Evolutionary conservation across 2,113 vertebrate species (phyloP), one percentile per base, ranked within the genome.

Genomic region (Megaceryle torquata): DNA sequence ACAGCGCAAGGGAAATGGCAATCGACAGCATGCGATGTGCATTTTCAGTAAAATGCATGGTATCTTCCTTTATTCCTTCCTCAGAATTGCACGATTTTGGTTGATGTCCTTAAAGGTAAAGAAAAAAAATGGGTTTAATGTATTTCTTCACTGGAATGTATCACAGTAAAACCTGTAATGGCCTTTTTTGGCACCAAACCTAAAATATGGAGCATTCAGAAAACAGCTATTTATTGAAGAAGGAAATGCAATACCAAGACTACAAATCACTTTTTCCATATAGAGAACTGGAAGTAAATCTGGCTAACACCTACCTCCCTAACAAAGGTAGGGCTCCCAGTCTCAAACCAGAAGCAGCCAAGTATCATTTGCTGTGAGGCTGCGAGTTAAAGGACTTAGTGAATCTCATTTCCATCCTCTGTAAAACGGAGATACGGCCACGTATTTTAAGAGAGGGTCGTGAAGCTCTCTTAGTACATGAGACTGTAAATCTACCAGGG

Each of bases 1-100:
- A 86, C 79, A 92, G 94, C 37, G 1, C 25, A n/a, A 93, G 88
- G 94, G 89, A 97, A 97, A 97, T 79, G 93, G 93, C 97, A 94
- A 93, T 91, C 97, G 94, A 94, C 96, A 96, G 98, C 87, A 67
- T 44, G 87, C 33, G 53, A 74, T 22, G 82, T 65, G 86, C 93
- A 92, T 91, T 96, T 92, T 64, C 92, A 76, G 89, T 70, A 88
- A 94, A 90, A 93, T 67, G 80, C 24, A 17, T 74, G 41, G 31
- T 82, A 91, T 81, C 80, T 72, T 86, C 65, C 74, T 82, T 87
- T 86, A 89, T 61, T 61, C 65, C 48, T 80, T 74, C 84, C 82
- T 94, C 41, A 80, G 46, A 94, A 91, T 18, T 17, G 43, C 68
- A 65, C 24, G 31, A 10, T 70, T 96, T 87, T 43, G 80, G 65